Evolutionary conservation across 2,113 vertebrate genomes (phyloP), one percentile per base, ranked within the genome.

Genomic region (Tupaia tana): DNA sequence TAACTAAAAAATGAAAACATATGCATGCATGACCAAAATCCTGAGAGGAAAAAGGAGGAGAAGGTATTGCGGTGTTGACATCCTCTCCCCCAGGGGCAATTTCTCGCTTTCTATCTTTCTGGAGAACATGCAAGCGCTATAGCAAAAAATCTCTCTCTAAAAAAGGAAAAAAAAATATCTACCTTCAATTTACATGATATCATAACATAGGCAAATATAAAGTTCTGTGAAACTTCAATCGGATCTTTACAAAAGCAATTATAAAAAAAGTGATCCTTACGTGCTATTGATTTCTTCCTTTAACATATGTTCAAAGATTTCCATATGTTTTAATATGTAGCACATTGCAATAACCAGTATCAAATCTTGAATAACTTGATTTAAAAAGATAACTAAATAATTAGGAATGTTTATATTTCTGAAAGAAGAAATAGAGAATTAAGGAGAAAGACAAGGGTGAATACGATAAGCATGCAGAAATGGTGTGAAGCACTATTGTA

Each of bases 401-500:
- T 25, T 73, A 7, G 1, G 11, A 69, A 75, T 75, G 4, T 63
- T 93, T 34, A n/a, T 9, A 80, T 52, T 70, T 63, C 31, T 83
- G 83, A 4, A 92, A 70, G 43, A 82, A 73, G 20, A 78, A 80
- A 69, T 1, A 22, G 6, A 79, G 7, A 22, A 19, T 43, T 3
- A 54, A 71, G 22, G 15, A 85, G 3, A 1, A 80, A 56, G 16
- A 71, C 0, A 0, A 54, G 2, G 1, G 0, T 34, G 5, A 92
- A 7, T 43, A 3, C 20, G 15, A 16, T 27, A 6, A 31, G 1
- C 56, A 1, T 22, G 16, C 1, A n/a, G 10, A 0, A 29, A 5
- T 34, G 5, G 1, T 43, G 3, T 66, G 12, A 74, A 86, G 59
- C 82, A 64, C 13, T 63, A 84, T 74, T 63, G 43, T 79, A 11